Evolutionary conservation across 2,888 invertebrate species (phyloP).

Genomic region (Seira sanloemensis): DNA sequence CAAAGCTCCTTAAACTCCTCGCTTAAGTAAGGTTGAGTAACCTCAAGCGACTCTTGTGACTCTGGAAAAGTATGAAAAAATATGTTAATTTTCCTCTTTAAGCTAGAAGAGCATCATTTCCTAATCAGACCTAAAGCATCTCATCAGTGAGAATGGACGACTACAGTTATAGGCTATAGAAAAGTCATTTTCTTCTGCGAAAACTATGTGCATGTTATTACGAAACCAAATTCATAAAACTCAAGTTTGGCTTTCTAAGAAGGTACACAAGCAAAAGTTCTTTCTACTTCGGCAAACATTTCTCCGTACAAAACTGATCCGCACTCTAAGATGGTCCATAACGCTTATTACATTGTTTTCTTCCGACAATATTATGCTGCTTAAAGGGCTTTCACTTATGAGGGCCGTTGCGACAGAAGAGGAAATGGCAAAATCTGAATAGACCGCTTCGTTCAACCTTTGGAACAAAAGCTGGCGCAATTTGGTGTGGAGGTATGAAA

Average conservation of each 20-base stretch:
- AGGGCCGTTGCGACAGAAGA: no score
- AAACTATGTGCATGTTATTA: no score
- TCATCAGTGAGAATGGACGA: constrained; percentile 56
- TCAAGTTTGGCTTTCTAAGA: background rate
- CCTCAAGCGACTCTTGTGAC: no score
- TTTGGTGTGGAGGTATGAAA: background rate
- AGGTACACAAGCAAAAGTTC: background rate
- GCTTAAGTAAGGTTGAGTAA: no score
- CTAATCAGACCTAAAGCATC: constrained; percentile 65
- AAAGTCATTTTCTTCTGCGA: background rate
- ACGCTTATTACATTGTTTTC: background rate
- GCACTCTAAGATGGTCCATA: background rate
- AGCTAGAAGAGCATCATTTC: constrained; percentile 54
- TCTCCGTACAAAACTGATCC: no score
- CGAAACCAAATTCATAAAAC: no score
- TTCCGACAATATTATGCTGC: background rate
- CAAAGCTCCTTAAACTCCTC: no score
- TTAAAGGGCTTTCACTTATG: background rate
- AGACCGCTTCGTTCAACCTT: background rate
- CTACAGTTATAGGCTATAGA: constrained; percentile 45
- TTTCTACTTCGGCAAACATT: no score
- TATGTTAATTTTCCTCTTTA: background rate
- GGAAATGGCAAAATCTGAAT: no score
- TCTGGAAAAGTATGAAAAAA: no score
- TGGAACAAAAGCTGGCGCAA: background rate